Evolutionary conservation across 2,888 invertebrate genomes (phyloP).

Genomic region (Theretra japonica): DNA sequence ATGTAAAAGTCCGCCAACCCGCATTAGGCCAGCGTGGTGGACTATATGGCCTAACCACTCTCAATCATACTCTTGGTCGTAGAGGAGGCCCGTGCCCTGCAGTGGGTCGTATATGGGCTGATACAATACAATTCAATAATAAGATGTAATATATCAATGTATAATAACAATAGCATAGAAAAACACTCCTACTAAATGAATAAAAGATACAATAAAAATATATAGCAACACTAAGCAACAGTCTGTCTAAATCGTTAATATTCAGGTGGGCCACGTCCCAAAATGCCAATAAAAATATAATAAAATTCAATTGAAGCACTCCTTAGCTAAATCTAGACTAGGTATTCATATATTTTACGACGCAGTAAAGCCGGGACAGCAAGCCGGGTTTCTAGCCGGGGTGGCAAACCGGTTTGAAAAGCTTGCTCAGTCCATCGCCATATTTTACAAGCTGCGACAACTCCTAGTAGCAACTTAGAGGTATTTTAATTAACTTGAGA

Average conservation of each 20-base stretch:
- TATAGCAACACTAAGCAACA: neutral
- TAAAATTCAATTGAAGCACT: constrained; percentile 20
- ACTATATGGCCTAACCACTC: no score
- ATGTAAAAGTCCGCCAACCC: no score
- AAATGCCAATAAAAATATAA: neutral
- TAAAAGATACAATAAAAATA: neutral
- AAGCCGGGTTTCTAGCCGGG: neutral
- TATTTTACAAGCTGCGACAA: constrained; percentile 58
- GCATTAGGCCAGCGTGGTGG: no score
- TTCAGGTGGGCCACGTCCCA: neutral
- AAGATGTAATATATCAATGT: no score
- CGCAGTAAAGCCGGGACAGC: constrained; percentile 37
- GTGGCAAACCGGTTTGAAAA: constrained; percentile 4
- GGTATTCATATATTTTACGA: constrained; percentile 41
- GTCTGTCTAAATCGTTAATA: neutral
- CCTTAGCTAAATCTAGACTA: constrained; percentile 8
- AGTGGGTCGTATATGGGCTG: no score
- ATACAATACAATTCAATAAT: no score
- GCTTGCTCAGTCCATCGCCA: constrained; percentile 43
- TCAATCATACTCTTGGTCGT: no score
- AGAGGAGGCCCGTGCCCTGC: no score
- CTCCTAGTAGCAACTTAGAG: neutral
- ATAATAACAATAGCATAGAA: neutral
- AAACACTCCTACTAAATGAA: neutral
- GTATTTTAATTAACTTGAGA: no score